phyloP scores from a whole-genome alignment of 2,888 invertebrate species.

The Listrodromus nycthemerus region DNA sequence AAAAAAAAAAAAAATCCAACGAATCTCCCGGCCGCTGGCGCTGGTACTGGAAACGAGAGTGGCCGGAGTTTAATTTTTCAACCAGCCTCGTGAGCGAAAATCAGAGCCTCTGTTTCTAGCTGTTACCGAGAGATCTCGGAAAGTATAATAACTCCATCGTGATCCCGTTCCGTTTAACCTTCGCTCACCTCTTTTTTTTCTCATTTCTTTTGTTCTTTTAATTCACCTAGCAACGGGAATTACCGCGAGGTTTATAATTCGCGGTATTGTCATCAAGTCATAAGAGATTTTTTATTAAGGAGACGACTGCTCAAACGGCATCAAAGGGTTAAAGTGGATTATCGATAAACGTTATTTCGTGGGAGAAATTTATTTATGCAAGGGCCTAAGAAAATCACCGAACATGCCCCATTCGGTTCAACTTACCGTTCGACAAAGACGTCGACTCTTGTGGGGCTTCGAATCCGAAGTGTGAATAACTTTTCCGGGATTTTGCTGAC shows the following conservation, averaged over 20 bases:
- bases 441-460: neutral
- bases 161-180: constrained; percentile 65
- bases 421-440: neutral
- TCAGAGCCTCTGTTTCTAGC: constrained; percentile 21
- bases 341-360: neutral
- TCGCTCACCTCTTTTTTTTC: constrained; percentile 65
- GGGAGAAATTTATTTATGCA: neutral
- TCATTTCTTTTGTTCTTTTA: constrained; percentile 60
- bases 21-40: neutral
- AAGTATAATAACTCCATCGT: constrained; percentile 54
- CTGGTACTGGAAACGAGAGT: constrained; percentile 55
- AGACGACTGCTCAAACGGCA: neutral
- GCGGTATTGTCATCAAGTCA: neutral
- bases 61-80: constrained; percentile 69
- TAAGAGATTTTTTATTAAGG: neutral
- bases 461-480: constrained; percentile 5
- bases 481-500: neutral
- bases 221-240: constrained; percentile 1
- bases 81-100: constrained; percentile 30
- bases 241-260: neutral
- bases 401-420: neutral
- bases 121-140: neutral
- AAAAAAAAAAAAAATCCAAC: constrained; percentile 20
- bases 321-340: neutral
- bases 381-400: neutral